Percentiles rank a stretch among this genome's conserved stretches.
phyloP scores from a whole-genome alignment of 1,140 invertebrate species.

The Eumeta japonica region DNA sequence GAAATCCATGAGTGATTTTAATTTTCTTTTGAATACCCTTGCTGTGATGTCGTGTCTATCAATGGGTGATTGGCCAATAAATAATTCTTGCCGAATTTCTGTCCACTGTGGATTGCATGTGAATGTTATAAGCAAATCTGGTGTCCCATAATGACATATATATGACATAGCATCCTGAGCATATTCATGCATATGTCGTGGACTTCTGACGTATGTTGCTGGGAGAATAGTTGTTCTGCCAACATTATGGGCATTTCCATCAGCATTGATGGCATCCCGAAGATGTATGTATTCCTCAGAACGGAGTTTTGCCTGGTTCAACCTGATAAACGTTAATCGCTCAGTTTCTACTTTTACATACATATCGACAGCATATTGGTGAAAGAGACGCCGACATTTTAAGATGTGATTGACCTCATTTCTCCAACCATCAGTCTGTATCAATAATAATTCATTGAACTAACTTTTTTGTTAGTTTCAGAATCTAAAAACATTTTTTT shows the following conservation, averaged over 20 bases:
- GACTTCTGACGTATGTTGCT: conserved; percentile 31
- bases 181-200: conserved; percentile 43
- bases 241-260: conserved; percentile 13
- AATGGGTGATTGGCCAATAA: conserved; percentile 25
- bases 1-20: conserved; percentile 3
- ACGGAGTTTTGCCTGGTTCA: conserved; percentile 33
- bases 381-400: conserved; percentile 25
- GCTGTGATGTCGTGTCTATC: conserved; percentile 16
- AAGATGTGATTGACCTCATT: conserved; percentile 31
- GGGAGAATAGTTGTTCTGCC: conserved; percentile 28
- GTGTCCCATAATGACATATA: conserved; percentile 30
- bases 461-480: conserved; percentile 22
- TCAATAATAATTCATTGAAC: conserved; percentile 23
- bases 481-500: conserved; percentile 9
- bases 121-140: conserved; percentile 45
- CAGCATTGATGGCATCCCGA: conserved; percentile 17
- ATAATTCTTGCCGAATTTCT: conserved; percentile 20
- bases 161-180: conserved; percentile 39
- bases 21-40: conserved; percentile 8
- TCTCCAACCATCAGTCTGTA: conserved; percentile 31
- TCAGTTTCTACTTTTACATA: conserved; percentile 38
- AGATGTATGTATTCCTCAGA: conserved; percentile 33
- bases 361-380: conserved; percentile 39
- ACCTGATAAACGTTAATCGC: conserved; percentile 22
- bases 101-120: conserved; percentile 50